A percentile compares a stretch with the other conserved stretches of the same genome.
These are phyloP conservation scores for Caenorhabditis drosophilae DNA, from an alignment of 2,888 invertebrate species.

Conservation along the genomic window DNA sequence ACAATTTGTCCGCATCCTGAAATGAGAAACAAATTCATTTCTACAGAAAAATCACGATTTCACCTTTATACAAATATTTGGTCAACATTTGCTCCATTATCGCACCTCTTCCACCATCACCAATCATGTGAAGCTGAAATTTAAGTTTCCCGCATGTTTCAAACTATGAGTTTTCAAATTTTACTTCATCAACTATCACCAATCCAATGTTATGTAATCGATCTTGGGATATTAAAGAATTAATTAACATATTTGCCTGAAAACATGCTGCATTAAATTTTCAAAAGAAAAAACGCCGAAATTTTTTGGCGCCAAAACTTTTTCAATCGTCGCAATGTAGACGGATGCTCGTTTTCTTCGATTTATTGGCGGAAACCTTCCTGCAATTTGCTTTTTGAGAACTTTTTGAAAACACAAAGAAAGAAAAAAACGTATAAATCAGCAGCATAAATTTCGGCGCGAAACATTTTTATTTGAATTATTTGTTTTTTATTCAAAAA, in stretches of 20 bases:
- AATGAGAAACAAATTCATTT: no score
- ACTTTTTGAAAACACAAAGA: no score
- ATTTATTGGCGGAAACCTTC: slow-evolving; percentile 82
- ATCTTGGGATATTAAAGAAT: slow-evolving; percentile 80
- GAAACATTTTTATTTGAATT: no score
- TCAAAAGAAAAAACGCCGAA: not conserved
- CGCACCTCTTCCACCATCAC: slow-evolving; percentile 85
- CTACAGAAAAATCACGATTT: no score
- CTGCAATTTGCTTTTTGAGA: no score
- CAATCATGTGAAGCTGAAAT: slow-evolving; percentile 79
- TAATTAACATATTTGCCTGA: slow-evolving; percentile 79
- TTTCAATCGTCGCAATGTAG: slow-evolving; percentile 92
- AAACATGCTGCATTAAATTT: not conserved
- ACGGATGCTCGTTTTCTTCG: slow-evolving; percentile 79
- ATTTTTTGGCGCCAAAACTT: slow-evolving; percentile 71
- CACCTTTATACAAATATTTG: slow-evolving; percentile 76
- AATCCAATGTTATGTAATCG: slow-evolving; percentile 82
- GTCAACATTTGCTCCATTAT: slow-evolving; percentile 83
- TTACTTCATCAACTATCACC: slow-evolving; percentile 82
- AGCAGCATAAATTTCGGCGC: no score
- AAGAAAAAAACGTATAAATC: no score
- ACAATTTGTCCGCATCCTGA: slow-evolving; percentile 81
- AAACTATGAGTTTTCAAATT: not conserved
- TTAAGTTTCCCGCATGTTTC: slow-evolving; percentile 9
- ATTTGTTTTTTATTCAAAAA: no score